Conservation (phyloP, 1,140 invertebrate species). For the Psilanteris sp. region DNA sequence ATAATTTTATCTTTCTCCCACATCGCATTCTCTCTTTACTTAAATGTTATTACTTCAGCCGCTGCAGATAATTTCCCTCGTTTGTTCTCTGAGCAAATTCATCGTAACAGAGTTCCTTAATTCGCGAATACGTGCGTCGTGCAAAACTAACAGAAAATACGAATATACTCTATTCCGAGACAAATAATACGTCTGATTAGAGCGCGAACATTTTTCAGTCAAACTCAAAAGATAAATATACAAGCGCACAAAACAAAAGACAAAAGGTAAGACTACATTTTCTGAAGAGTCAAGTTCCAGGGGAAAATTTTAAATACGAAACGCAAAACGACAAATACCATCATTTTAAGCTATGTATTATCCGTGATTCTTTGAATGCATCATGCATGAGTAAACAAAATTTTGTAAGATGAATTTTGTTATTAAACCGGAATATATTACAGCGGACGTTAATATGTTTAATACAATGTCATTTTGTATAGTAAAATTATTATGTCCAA, state of each 20-base stretch:
- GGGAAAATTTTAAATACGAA: too few species aligned
- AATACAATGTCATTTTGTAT: too few species aligned
- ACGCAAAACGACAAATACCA: too few species aligned
- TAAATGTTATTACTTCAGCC: constrained; percentile 75
- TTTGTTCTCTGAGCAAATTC: constrained; percentile 66
- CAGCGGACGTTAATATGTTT: too few species aligned
- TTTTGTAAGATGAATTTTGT: too few species aligned
- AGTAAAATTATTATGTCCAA: too few species aligned
- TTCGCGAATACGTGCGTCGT: constrained; percentile 39
- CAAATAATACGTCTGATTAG: constrained; percentile 43
- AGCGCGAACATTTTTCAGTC: constrained; percentile 12
- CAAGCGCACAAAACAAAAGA: too few species aligned
- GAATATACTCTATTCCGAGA: constrained; percentile 36
- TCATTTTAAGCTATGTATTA: too few species aligned
- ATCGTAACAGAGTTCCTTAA: constrained; percentile 47
- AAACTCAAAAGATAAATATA: constrained; percentile 9
- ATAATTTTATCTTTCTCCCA: constrained; percentile 68
- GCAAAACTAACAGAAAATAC: constrained; percentile 24
- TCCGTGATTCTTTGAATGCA: too few species aligned
- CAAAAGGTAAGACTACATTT: background rate
- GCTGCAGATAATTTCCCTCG: constrained; percentile 74
- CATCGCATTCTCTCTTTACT: constrained; percentile 34
- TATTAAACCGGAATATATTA: too few species aligned
- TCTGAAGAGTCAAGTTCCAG: too few species aligned
- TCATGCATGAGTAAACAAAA: too few species aligned